Base-by-base conservation (phyloP, 2,113 vertebrate genomes). In the Madoqua kirkii region DNA sequence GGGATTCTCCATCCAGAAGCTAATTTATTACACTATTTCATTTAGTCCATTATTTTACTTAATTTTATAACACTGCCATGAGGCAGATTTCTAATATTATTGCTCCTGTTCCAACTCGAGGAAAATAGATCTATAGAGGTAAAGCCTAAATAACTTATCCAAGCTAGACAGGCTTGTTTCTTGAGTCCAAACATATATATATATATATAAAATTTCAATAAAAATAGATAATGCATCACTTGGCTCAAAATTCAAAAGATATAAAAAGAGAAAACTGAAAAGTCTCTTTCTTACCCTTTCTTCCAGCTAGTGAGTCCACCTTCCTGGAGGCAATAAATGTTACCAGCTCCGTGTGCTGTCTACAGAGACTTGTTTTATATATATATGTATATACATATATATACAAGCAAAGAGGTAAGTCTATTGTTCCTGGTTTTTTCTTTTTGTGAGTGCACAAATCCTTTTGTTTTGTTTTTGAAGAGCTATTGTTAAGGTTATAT, bases 381-480 rank as follows among this genome's bases (percentile, higher is more conserved):
- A 33, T 5, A 27, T 3, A 71, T n/a, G 36, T 3, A 19, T 7
- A 71, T 7, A 74, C 3, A n/a, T 7, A n/a, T 23, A 82, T 10
- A 50, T 16, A 40, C 1, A 64, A 90, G n/a, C 57, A 82, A 93
- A 88, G n/a, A 92, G 29, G 55, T 50, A 89, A 54, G 7, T 62
- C 71, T 57, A 6, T 92, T 48, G 16, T 60, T 82, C 52, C 81
- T 71, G 6, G n/a, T 60, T 13, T 95, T 36, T 55, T 31, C 19
- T 25, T 16, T 12, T 76, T 62, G 76, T 95, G 89, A 48, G 54
- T 16, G 57, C 54, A 94, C 29, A 95, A 79, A 98, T 96, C 40
- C 33, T 71, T 97, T 93, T 15, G 12, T 89, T 96, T 86, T 45
- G 62, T 40, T 76, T 78, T 92, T 67, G n/a, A 98, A 76, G 84